Conservation (phyloP, 2,113 vertebrate genomes). For the Boulengeromyrus knoepffleri region DNA sequence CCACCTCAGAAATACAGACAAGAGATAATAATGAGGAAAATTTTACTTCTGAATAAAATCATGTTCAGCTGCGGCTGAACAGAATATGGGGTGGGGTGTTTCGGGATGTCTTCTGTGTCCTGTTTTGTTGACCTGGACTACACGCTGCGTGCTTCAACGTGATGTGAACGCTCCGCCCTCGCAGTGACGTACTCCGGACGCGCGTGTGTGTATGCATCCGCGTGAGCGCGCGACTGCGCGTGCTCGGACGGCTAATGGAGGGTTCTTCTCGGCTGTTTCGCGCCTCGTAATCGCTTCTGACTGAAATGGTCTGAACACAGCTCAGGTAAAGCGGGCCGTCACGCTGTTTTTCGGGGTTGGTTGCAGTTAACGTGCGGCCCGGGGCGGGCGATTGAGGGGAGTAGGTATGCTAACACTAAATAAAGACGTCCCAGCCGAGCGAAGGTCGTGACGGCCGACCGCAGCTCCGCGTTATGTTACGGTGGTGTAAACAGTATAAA, state of each 20-base stretch:
- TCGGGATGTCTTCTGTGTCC: background rate
- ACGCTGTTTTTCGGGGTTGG: background rate
- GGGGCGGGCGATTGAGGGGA: no score
- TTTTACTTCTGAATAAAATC: background rate
- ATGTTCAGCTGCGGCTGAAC: background rate
- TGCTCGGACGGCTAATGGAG: background rate
- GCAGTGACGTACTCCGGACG: background rate
- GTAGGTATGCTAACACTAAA: background rate
- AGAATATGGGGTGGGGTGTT: background rate
- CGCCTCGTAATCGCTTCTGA: background rate
- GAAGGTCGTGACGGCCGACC: slow-evolving; percentile 12
- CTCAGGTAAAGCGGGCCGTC: background rate
- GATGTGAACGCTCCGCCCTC: background rate
- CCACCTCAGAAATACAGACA: background rate
- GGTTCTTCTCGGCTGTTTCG: background rate
- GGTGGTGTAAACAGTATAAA: background rate
- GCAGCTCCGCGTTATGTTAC: background rate
- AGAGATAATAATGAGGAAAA: background rate
- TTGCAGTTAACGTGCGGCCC: background rate
- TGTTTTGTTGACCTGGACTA: background rate
- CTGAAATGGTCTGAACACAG: background rate
- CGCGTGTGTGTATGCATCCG: background rate
- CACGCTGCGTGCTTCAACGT: background rate
- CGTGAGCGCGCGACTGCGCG: background rate
- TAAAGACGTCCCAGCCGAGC: background rate